phyloP scores from a whole-genome alignment of 2,113 vertebrate genomes.

The Typhlomys cinereus region DNA sequence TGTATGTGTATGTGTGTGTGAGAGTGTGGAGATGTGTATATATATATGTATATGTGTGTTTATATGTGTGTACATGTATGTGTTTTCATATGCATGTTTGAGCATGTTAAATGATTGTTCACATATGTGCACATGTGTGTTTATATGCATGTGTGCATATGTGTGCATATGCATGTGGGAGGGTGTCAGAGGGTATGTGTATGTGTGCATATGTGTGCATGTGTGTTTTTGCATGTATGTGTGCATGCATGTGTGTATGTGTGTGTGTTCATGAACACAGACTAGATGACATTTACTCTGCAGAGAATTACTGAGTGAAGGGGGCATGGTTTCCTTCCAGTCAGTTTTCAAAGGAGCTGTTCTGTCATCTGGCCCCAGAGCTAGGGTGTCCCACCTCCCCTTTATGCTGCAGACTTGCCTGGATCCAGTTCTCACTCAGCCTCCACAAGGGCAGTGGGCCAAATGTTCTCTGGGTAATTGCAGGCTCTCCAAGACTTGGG shows the following conservation, averaged over 20 bases:
- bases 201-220: background rate
- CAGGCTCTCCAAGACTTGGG: background rate
- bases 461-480: constrained; percentile 8
- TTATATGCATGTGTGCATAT: background rate
- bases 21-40: no score
- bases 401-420: background rate
- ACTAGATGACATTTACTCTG: background rate
- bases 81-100: background rate
- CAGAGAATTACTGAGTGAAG: constrained; percentile 19
- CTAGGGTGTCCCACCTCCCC: constrained; percentile 38
- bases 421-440: constrained; percentile 15
- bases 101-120: no score
- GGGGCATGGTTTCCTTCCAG: constrained; percentile 56
- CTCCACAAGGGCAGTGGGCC: constrained; percentile 45
- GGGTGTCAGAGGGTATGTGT: no score
- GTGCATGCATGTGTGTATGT: background rate
- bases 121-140: background rate
- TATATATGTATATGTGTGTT: constrained; percentile 18
- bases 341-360: constrained; percentile 39
- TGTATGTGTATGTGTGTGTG: background rate
- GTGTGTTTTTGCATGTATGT: background rate
- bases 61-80: background rate
- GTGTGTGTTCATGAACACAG: background rate
- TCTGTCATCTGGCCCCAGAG: constrained; percentile 61
- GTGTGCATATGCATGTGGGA: background rate